phyloP scores from a whole-genome alignment of 2,888 invertebrate genomes.

The Campoplex nolae region DNA sequence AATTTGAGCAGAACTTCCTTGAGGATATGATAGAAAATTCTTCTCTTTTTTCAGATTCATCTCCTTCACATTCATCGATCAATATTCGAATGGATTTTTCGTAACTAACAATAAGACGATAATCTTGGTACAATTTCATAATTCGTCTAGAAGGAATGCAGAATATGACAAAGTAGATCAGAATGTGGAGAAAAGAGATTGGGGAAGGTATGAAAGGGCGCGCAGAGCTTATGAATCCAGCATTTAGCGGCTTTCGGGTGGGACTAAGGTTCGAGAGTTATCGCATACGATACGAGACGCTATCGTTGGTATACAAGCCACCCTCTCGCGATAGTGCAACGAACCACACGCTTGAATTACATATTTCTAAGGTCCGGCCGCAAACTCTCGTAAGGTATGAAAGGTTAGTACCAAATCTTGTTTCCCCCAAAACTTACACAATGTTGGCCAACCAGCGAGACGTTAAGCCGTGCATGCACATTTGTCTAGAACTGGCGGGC shows the following conservation, averaged over 20 bases:
- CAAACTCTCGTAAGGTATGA: conserved; percentile 77
- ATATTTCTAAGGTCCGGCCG: conserved; percentile 81
- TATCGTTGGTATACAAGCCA: conserved; percentile 74
- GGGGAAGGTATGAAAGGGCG: conserved; percentile 6
- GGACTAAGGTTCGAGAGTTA: conserved; percentile 75
- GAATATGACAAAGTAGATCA: not conserved
- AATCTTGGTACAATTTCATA: not conserved
- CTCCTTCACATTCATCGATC: too few relatives aligned
- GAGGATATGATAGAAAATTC: too few relatives aligned
- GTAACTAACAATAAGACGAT: not conserved
- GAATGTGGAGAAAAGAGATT: conserved; percentile 28
- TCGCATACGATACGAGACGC: conserved; percentile 76
- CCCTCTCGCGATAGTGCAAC: conserved; percentile 79
- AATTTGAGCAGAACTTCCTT: too few relatives aligned
- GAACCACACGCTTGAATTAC: conserved; percentile 60
- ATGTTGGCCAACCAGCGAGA: conserved; percentile 14
- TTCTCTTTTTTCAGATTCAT: too few relatives aligned
- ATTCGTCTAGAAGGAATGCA: too few relatives aligned
- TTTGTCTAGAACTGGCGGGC: conserved; percentile 40
- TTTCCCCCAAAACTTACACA: conserved; percentile 57
- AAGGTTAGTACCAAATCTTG: conserved; percentile 64
- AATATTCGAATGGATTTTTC: not conserved
- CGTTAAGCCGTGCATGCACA: conserved; percentile 41
- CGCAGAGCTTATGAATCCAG: conserved; percentile 75
- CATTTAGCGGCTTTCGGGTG: conserved; percentile 74